A percentile compares a stretch with the other conserved stretches of the same genome.
Conservation (phyloP, 2,888 invertebrate genomes). For the Labia minor region DNA sequence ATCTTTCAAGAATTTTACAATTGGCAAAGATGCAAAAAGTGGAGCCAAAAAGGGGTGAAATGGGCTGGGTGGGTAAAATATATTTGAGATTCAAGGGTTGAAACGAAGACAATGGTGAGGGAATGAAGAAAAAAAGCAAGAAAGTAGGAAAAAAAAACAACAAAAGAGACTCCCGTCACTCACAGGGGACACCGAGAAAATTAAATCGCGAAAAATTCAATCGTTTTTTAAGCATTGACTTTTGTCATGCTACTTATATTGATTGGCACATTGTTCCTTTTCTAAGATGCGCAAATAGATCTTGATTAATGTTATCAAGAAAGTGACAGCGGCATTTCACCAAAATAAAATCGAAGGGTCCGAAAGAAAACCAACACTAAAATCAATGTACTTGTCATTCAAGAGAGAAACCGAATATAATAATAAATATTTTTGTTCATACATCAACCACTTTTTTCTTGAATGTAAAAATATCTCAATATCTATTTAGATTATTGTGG, state of each 20-base stretch:
- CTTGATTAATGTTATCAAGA: neutral
- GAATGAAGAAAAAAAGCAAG: neutral
- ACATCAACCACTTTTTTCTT: no score
- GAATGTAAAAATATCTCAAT: no score
- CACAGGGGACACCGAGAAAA: neutral
- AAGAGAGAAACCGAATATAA: no score
- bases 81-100: slow-evolving; percentile 4
- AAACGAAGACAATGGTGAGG: neutral
- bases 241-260: neutral
- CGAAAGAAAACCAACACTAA: no score
- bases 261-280: neutral
- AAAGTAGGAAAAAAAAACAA: neutral
- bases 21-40: slow-evolving; percentile 7
- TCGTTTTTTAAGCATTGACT: neutral
- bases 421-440: no score
- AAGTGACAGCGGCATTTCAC: no score
- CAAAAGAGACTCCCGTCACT: neutral
- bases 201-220: neutral
- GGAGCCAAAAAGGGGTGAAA: neutral
- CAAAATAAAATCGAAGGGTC: no score
- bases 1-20: slow-evolving; percentile 13
- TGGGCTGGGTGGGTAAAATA: neutral
- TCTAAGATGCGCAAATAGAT: neutral
- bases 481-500: no score
- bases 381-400: no score